Evolutionary conservation across 2,113 vertebrate genomes (phyloP).

Genomic region (Steatornis caripensis): DNA sequence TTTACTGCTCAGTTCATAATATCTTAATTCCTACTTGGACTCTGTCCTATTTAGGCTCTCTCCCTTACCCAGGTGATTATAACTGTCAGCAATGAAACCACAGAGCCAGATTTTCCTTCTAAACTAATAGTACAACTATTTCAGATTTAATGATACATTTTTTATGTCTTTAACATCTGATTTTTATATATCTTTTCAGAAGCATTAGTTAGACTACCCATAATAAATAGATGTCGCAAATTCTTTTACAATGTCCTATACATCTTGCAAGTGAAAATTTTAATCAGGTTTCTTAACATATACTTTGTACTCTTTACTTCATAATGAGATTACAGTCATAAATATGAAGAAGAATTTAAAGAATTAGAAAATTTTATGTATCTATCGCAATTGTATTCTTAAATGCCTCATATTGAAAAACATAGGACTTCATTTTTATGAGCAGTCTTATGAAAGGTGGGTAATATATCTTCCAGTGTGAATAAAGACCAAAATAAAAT

Average conservation of each 20-base stretch:
- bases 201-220: neutral
- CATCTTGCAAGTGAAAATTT: neutral
- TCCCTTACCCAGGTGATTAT: neutral
- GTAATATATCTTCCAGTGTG: neutral
- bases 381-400: neutral
- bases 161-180: neutral
- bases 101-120: neutral
- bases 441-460: neutral
- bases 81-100: neutral
- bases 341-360: neutral
- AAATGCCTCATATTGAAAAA: neutral
- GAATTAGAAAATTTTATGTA: neutral
- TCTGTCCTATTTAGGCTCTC: neutral
- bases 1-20: neutral
- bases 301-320: neutral
- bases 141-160: neutral
- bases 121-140: neutral
- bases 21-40: neutral
- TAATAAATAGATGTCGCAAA: neutral
- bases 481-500: neutral
- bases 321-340: neutral
- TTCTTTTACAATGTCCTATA: neutral
- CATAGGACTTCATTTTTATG: neutral
- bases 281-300: neutral
- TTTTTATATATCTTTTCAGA: neutral